A percentile compares a stretch with the other conserved stretches of the same genome.
These are phyloP conservation scores for Iguana delicatissima DNA, from an alignment of 2,797 vertebrate genomes.

Conservation along the genomic window DNA sequence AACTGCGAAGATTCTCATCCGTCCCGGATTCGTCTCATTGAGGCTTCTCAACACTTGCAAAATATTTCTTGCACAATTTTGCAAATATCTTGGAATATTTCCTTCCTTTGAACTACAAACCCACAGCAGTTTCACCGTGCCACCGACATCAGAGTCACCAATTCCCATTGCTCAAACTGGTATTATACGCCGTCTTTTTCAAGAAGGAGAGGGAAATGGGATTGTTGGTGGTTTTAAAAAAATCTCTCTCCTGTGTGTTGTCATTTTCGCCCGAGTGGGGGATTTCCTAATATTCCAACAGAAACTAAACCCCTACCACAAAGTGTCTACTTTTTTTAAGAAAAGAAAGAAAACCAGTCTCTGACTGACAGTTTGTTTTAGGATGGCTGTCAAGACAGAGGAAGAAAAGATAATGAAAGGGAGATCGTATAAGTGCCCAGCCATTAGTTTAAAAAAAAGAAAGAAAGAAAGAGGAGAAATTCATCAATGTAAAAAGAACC, in stretches of 20 bases:
- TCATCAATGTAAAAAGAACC: constrained; percentile 52
- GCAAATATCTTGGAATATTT: no score
- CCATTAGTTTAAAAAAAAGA: constrained; percentile 27
- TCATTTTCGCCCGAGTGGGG: no score
- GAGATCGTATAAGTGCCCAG: constrained; percentile 58
- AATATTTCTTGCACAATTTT: no score
- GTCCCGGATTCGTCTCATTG: no score
- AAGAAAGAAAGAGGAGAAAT: constrained; percentile 8
- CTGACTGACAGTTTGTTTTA: constrained; percentile 60
- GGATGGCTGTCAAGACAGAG: constrained; percentile 39
- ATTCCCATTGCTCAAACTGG: not conserved
- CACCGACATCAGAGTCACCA: not conserved
- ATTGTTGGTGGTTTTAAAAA: not conserved
- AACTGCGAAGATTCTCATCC: no score
- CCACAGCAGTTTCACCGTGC: not conserved
- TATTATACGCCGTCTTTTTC: not conserved
- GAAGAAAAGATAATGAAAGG: constrained; percentile 56
- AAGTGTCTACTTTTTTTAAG: not conserved
- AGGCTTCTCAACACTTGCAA: no score
- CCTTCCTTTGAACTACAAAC: not conserved
- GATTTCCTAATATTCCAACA: not conserved
- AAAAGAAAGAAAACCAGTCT: not conserved
- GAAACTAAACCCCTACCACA: not conserved
- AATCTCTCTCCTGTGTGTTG: not conserved
- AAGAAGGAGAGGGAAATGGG: not conserved